Percentiles rank a stretch among this genome's conserved stretches.
These are phyloP conservation scores for Arothron firmamentum DNA, from an alignment of 2,113 vertebrate genomes.

Conservation along the genomic window DNA sequence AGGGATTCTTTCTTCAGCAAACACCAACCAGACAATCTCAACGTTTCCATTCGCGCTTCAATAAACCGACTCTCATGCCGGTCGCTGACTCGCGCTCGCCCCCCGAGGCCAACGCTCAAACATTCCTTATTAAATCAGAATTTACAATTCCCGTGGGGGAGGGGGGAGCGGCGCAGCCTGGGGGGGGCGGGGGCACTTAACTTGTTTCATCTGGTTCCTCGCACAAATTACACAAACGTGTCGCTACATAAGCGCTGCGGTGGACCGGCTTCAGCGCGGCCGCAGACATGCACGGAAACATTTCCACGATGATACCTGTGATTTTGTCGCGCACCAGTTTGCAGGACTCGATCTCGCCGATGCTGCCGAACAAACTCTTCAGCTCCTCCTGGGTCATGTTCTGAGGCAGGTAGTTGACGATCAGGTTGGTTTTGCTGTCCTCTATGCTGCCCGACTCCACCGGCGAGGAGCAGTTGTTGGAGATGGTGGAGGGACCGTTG, in stretches of 20 bases:
- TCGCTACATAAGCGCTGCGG: slow-evolving; percentile 12
- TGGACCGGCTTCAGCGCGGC: background rate
- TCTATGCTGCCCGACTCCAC: slow-evolving; percentile 91
- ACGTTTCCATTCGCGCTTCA: too few species aligned
- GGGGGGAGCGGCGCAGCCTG: too few species aligned
- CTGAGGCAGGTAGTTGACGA: slow-evolving; percentile 98
- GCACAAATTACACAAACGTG: background rate
- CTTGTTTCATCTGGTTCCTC: background rate
- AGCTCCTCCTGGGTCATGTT: slow-evolving; percentile 98
- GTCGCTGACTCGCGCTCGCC: background rate
- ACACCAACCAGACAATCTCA: too few species aligned
- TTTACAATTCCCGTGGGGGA: background rate
- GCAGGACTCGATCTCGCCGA: slow-evolving; percentile 97
- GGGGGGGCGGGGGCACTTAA: background rate
- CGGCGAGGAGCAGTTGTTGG: slow-evolving; percentile 92
- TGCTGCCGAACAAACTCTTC: slow-evolving; percentile 95
- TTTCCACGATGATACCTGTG: slow-evolving; percentile 81
- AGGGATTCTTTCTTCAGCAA: too few species aligned
- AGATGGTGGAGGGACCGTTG: slow-evolving; percentile 87
- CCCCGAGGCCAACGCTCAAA: background rate
- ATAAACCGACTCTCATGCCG: too few species aligned
- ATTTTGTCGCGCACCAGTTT: slow-evolving; percentile 98
- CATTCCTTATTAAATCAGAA: background rate
- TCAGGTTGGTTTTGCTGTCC: slow-evolving; percentile 98
- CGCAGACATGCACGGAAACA: background rate